Evolutionary conservation across 2,797 vertebrate species (phyloP).

Genomic region (Tenualosa ilisha): DNA sequence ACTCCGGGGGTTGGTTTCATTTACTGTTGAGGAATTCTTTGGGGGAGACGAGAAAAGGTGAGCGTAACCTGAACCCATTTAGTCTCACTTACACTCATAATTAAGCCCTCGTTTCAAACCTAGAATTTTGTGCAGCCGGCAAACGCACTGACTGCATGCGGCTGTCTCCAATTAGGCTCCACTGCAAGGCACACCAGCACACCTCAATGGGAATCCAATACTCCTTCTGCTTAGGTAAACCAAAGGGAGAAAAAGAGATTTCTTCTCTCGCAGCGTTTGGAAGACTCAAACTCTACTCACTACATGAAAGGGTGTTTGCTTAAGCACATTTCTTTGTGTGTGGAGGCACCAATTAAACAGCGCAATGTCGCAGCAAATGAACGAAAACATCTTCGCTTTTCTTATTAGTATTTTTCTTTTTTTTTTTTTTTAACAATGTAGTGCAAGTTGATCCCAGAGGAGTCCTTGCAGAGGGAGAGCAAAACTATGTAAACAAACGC

Average conservation of each 20-base stretch:
- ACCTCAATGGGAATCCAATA: constrained; percentile 51
- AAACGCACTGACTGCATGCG: constrained; percentile 29
- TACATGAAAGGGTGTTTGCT: constrained; percentile 64
- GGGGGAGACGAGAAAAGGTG: background rate
- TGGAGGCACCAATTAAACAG: constrained; percentile 69
- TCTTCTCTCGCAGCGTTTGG: constrained; percentile 57
- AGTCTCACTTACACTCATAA: constrained; percentile 20
- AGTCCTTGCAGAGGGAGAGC: constrained; percentile 34
- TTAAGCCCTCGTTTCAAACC: constrained; percentile 13
- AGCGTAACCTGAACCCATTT: constrained; percentile 1
- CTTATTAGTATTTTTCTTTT: constrained; percentile 42
- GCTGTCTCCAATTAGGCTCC: constrained; percentile 38
- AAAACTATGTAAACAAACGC: constrained; percentile 45
- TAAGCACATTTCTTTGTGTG: constrained; percentile 66
- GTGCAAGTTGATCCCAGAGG: constrained; percentile 39
- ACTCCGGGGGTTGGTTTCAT: background rate
- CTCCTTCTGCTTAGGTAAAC: background rate
- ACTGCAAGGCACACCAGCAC: constrained; percentile 15
- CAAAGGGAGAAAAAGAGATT: constrained; percentile 35
- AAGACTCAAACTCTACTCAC: constrained; percentile 63
- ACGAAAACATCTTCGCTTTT: constrained; percentile 30
- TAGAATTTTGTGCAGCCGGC: constrained; percentile 26
- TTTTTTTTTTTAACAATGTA: constrained; percentile 11
- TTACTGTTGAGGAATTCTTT: background rate
- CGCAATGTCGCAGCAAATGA: constrained; percentile 53